A percentile compares a stretch with the other conserved stretches of the same genome.
Conservation (phyloP, 1,140 invertebrate genomes). For the Bathynomus jamesi region DNA sequence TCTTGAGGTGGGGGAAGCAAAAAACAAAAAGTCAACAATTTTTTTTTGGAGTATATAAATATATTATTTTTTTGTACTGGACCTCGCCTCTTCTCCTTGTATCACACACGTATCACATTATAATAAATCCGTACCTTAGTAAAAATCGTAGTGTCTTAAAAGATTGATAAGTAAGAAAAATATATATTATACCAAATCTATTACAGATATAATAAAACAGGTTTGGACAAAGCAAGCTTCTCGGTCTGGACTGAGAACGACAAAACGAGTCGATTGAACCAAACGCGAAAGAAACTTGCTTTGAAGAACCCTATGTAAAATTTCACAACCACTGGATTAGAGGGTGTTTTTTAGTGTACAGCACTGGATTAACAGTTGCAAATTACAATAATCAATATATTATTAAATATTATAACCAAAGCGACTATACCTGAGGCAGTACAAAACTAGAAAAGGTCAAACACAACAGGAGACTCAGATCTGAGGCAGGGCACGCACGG, state of each 20-base stretch:
- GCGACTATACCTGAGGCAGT: constrained; percentile 38
- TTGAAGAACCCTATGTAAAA: constrained; percentile 26
- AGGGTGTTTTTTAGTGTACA: constrained; percentile 27
- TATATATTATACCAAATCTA: constrained; percentile 27
- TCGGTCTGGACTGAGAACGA: constrained; percentile 22
- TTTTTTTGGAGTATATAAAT: neutral
- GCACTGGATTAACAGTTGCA: constrained; percentile 28
- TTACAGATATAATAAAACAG: constrained; percentile 14
- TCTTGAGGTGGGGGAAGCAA: neutral
- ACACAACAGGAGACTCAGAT: neutral
- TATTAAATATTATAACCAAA: constrained; percentile 36
- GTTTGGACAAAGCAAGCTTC: constrained; percentile 5
- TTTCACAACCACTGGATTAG: constrained; percentile 30
- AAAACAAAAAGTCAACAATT: neutral
- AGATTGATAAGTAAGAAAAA: constrained; percentile 38
- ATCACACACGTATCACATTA: constrained; percentile 31
- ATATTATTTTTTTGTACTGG: neutral
- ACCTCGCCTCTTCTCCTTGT: neutral
- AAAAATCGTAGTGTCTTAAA: constrained; percentile 37
- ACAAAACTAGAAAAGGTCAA: constrained; percentile 38
- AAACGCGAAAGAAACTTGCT: constrained; percentile 34
- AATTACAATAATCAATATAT: constrained; percentile 34
- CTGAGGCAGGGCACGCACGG: constrained; percentile 4
- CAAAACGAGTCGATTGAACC: constrained; percentile 33
- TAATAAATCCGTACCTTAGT: constrained; percentile 37